A percentile compares a stretch with the other conserved stretches of the same genome.
phyloP scores from a whole-genome alignment of 2,113 vertebrate genomes.

The Camelus dromedarius region DNA sequence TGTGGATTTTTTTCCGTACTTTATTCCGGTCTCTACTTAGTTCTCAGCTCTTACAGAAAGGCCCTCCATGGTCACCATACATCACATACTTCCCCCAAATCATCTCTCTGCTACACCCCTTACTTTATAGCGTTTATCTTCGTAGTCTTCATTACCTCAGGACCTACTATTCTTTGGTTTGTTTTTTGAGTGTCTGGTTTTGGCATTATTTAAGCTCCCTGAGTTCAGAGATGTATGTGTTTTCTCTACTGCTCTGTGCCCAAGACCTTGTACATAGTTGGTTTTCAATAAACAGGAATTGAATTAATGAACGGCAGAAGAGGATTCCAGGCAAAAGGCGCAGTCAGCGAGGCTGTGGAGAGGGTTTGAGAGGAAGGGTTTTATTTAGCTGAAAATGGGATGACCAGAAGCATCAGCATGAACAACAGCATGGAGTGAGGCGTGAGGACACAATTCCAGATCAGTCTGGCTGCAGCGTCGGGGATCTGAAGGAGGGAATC shows the following conservation, averaged over 20 bases:
- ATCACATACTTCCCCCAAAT: background rate
- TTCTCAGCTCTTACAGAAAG: background rate
- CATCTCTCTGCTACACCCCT: background rate
- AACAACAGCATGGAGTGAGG: background rate
- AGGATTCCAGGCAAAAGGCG: background rate
- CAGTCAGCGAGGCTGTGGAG: background rate
- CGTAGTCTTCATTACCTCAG: constrained; percentile 9
- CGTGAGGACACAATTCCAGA: background rate
- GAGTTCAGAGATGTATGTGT: background rate
- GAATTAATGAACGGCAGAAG: background rate
- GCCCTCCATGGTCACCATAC: background rate
- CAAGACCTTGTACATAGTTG: background rate
- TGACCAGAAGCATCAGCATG: background rate
- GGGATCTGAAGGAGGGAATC: background rate
- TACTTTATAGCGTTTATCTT: background rate
- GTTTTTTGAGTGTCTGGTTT: background rate
- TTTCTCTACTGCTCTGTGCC: background rate
- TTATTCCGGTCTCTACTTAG: background rate
- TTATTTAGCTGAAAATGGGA: background rate
- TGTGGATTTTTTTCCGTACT: background rate
- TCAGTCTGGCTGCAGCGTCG: background rate
- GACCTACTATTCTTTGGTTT: background rate
- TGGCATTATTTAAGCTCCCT: background rate
- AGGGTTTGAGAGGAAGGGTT: background rate
- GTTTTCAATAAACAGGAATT: background rate